Evolutionary conservation across 2,888 invertebrate species (phyloP), one percentile per base, ranked within the genome.

Genomic region (Synergus gifuensis): DNA sequence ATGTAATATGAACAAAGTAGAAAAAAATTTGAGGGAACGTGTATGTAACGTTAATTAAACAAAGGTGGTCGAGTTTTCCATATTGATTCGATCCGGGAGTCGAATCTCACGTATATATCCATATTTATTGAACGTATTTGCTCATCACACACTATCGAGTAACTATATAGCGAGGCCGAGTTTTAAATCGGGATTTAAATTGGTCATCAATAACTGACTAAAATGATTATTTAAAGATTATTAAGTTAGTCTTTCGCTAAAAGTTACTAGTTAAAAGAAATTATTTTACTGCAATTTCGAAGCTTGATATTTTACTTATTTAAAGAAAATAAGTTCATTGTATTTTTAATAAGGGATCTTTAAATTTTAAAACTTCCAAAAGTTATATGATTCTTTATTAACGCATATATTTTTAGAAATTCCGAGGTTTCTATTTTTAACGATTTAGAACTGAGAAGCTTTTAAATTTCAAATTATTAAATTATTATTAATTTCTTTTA

Each of bases 131-230:
- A 89, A 86, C 85, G 85, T 89, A 86, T 90, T 90, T 90, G 88
- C 87, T 85, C 84, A 84, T 85, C 80, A 80, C 76, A 81, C 79
- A 85, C 86, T 87, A 88, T 89, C 87, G 87, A 86, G 85, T 84
- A 84, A 86, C 86, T 81, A 76, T 81, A 76, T 54, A 82, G 83
- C 81, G 85, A 84, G 84, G 84, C 83, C 83, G 85, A 84, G 87
- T 87, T 90, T 90, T 89, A 88, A 89, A 87, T 88, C 86, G 85
- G 87, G 89, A 89, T 88, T 88, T 87, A 85, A 87, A 86, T 81
- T 84, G 87, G 87, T 89, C 89, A 90, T 89, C 89, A 90, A 89
- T 89, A 88, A 88, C 79, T 85, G 84, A 82, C 78, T 18, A 83
- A 84, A 83, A 81, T 86, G 84, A 88, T 88, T 89, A 87, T 88